Evolutionary conservation across 1,140 invertebrate genomes (phyloP).

Genomic region (Listronotus oregonensis): DNA sequence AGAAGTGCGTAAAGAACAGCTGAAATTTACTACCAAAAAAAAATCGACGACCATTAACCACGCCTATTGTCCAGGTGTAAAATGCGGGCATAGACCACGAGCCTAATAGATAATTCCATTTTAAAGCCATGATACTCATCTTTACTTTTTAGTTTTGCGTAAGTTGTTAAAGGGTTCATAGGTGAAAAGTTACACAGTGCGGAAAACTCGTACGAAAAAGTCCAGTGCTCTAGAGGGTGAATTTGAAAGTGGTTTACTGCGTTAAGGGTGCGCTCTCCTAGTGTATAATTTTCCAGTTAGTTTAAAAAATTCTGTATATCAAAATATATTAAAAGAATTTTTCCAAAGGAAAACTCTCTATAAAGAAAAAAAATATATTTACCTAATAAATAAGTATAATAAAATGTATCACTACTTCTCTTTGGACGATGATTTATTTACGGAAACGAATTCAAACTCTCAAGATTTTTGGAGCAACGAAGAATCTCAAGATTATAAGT

Average conservation of each 20-base stretch:
- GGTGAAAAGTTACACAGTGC: too few relatives aligned
- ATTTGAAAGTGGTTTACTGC: too few relatives aligned
- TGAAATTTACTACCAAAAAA: constrained; percentile 24
- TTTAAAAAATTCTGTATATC: too few relatives aligned
- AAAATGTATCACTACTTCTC: constrained; percentile 6
- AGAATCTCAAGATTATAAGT: neutral
- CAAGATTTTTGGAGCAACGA: constrained; percentile 8
- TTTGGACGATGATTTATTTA: constrained; percentile 1
- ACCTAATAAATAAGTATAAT: too few relatives aligned
- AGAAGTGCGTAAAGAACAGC: constrained; percentile 11
- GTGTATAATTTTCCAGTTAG: too few relatives aligned
- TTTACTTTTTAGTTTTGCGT: constrained; percentile 16
- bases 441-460: neutral
- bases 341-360: too few relatives aligned
- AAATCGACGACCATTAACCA: constrained; percentile 21
- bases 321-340: too few relatives aligned
- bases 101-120: constrained; percentile 21
- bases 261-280: too few relatives aligned
- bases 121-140: constrained; percentile 21
- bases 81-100: constrained; percentile 30
- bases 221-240: too few relatives aligned
- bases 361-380: too few relatives aligned
- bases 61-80: constrained; percentile 34
- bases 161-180: constrained; percentile 6
- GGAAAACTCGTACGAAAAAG: too few relatives aligned